These are phyloP conservation scores for Oryzias curvinotus DNA, from an alignment of 2,113 vertebrate species.

Conservation along the genomic window DNA sequence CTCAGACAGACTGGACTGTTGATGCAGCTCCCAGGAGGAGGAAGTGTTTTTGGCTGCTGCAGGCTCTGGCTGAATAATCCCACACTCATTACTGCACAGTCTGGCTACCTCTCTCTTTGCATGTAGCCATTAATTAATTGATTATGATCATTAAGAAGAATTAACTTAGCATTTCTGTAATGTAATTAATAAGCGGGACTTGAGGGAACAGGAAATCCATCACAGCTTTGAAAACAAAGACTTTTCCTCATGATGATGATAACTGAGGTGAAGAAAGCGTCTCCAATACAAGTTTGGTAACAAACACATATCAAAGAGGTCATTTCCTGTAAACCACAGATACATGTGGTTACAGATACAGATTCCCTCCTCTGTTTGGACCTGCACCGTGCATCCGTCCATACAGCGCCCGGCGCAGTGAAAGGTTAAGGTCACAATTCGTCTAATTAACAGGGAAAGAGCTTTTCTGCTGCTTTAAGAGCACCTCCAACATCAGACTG, in stretches of 20 bases:
- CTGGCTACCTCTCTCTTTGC: constrained; percentile 47
- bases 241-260: constrained; percentile 4
- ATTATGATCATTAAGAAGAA: constrained; percentile 69
- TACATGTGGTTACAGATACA: too few species aligned
- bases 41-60: constrained; percentile 32
- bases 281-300: too few species aligned
- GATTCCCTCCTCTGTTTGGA: too few species aligned
- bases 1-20: constrained; percentile 37
- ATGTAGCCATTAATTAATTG: constrained; percentile 72
- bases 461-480: too few species aligned
- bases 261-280: neutral
- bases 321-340: too few species aligned
- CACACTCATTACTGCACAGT: constrained; percentile 37
- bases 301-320: too few species aligned
- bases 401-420: too few species aligned
- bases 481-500: too few species aligned
- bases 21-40: constrained; percentile 34
- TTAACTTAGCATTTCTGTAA: constrained; percentile 49
- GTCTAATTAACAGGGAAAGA: too few species aligned
- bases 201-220: constrained; percentile 19
- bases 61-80: constrained; percentile 29
- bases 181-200: constrained; percentile 61
- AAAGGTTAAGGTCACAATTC: too few species aligned
- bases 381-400: too few species aligned
- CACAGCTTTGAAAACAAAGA: constrained; percentile 1